Evolutionary conservation across 2,113 vertebrate species (phyloP).

Genomic region (Poeciliopsis prolifica): DNA sequence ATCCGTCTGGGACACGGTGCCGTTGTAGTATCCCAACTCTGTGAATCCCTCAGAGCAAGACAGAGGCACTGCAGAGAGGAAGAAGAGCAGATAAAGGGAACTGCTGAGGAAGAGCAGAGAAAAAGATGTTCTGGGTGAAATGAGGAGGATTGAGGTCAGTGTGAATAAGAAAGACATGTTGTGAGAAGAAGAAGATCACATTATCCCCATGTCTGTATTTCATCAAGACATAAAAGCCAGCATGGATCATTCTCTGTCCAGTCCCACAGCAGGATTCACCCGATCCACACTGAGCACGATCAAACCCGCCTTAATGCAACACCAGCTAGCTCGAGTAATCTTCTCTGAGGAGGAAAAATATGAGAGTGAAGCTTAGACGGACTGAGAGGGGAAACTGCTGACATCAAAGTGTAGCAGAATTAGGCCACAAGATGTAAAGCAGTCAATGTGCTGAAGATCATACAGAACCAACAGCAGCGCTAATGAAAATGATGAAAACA

Average conservation of each 20-base stretch:
- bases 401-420: conserved; percentile 49
- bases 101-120: conserved; percentile 27
- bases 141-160: conserved; percentile 38
- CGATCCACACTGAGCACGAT: conserved; percentile 38
- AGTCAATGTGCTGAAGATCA: conserved; percentile 9
- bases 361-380: conserved; percentile 34
- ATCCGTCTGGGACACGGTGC: conserved; percentile 85
- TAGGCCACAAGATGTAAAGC: conserved; percentile 44
- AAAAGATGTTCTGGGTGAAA: conserved; percentile 42
- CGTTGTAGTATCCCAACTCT: conserved; percentile 87
- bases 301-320: conserved; percentile 19
- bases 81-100: neutral
- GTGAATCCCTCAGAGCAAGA: conserved; percentile 83
- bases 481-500: conserved; percentile 12
- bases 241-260: conserved; percentile 16
- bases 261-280: conserved; percentile 17
- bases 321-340: conserved; percentile 37
- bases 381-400: conserved; percentile 35
- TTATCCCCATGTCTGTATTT: conserved; percentile 55
- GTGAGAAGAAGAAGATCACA: conserved; percentile 27
- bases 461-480: neutral
- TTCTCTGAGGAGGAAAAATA: conserved; percentile 6
- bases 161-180: conserved; percentile 27
- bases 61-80: conserved; percentile 73
- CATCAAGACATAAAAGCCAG: conserved; percentile 51